Percentiles rank a stretch among this genome's conserved stretches.
These are phyloP conservation scores for Eucera pruinosa DNA, from an alignment of 2,888 invertebrate genomes.

Conservation along the genomic window DNA sequence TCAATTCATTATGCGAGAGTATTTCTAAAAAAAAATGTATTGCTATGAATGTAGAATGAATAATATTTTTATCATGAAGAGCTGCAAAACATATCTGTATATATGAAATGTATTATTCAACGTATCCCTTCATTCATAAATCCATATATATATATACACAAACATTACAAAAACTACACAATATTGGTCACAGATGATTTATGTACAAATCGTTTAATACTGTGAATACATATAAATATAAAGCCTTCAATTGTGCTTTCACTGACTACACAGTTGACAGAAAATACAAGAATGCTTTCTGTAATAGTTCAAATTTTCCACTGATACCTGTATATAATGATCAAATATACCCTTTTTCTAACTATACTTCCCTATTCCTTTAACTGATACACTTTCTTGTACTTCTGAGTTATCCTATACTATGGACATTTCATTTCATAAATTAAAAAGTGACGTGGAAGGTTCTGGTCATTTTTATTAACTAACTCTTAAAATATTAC, in stretches of 20 bases:
- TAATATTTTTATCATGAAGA: background rate
- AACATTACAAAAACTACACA: conserved; percentile 65
- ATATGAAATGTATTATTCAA: conserved; percentile 28
- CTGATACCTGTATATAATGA: conserved; percentile 37
- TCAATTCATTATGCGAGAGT: background rate
- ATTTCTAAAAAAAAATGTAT: conserved; percentile 13
- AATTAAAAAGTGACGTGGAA: conserved; percentile 79
- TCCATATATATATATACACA: conserved; percentile 48
- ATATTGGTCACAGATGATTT: conserved; percentile 66
- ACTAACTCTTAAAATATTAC: conserved; percentile 82
- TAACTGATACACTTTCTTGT: conserved; percentile 47
- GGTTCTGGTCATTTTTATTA: conserved; percentile 82
- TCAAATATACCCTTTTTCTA: conserved; percentile 54
- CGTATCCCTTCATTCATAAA: conserved; percentile 64
- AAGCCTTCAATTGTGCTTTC: conserved; percentile 58
- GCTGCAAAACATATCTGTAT: conserved; percentile 15
- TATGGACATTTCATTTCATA: conserved; percentile 57
- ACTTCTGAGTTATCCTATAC: conserved; percentile 61
- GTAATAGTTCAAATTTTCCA: conserved; percentile 34
- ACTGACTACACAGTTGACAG: conserved; percentile 70
- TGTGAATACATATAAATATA: conserved; percentile 77
- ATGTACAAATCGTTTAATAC: conserved; percentile 81
- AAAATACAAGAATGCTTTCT: conserved; percentile 68
- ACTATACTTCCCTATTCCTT: conserved; percentile 51
- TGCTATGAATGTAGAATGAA: background rate